These are phyloP conservation scores for Himalopsyche tibetana DNA, from an alignment of 2,888 invertebrate species.

Conservation along the genomic window DNA sequence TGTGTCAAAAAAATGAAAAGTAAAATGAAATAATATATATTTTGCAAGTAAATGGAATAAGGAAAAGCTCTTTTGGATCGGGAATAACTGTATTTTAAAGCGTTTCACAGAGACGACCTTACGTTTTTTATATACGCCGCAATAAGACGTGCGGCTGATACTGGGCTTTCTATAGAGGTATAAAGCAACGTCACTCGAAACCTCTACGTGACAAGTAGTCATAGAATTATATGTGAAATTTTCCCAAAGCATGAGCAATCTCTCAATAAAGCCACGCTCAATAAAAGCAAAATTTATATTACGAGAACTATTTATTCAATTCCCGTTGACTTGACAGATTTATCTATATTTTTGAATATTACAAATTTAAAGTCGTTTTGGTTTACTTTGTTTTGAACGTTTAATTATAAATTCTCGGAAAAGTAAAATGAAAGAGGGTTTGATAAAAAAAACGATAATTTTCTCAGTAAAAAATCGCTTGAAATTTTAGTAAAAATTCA, in stretches of 20 bases:
- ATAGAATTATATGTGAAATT: neutral
- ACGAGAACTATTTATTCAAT: no score
- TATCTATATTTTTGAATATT: no score
- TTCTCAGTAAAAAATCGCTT: no score
- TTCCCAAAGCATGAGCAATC: slow-evolving; percentile 8
- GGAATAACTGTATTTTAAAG: slow-evolving; percentile 18
- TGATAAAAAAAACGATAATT: no score
- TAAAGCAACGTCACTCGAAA: slow-evolving; percentile 11
- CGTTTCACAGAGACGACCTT: slow-evolving; percentile 13
- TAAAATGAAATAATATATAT: neutral
- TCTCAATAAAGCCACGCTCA: neutral
- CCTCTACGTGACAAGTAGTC: slow-evolving; percentile 2
- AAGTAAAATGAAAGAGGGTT: no score
- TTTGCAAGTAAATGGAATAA: neutral
- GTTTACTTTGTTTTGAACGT: no score
- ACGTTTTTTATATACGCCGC: slow-evolving; percentile 21
- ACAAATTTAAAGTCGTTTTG: no score
- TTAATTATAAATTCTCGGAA: no score
- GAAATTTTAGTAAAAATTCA: no score
- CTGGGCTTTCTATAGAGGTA: slow-evolving; percentile 12
- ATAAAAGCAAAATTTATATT: no score
- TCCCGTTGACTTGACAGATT: no score
- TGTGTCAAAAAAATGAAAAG: neutral
- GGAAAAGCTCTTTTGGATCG: neutral
- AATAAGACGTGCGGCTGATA: slow-evolving; percentile 33